Percentiles rank a stretch among this genome's conserved stretches.
These are phyloP conservation scores for Erebia aethiops DNA, from an alignment of 2,888 invertebrate species.

Conservation along the genomic window DNA sequence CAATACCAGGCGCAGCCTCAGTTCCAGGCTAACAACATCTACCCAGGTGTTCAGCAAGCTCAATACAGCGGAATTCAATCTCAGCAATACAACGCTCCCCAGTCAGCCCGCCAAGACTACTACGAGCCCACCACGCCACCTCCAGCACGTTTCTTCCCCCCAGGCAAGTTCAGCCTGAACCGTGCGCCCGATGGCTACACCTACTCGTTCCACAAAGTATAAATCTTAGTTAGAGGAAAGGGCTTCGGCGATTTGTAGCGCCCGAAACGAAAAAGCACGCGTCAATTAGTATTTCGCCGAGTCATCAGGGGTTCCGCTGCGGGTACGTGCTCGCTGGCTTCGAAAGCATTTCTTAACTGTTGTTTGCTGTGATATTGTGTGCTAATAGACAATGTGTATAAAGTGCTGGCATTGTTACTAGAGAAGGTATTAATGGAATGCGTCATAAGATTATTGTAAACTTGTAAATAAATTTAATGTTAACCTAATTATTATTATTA, in stretches of 20 bases:
- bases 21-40: slow-evolving; percentile 73
- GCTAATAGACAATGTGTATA: slow-evolving; percentile 73
- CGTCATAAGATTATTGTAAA: slow-evolving; percentile 49
- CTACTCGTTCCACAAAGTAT: slow-evolving; percentile 90
- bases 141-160: slow-evolving; percentile 90
- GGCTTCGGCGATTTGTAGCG: slow-evolving; percentile 67
- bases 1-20: slow-evolving; percentile 58
- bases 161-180: slow-evolving; percentile 93
- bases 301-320: slow-evolving; percentile 65
- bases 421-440: slow-evolving; percentile 56
- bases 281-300: slow-evolving; percentile 74
- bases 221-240: slow-evolving; percentile 63
- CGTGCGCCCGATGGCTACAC: slow-evolving; percentile 94
- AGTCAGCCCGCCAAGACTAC: slow-evolving; percentile 74
- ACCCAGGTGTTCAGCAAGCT: slow-evolving; percentile 75
- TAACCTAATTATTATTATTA: slow-evolving; percentile 39
- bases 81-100: slow-evolving; percentile 60
- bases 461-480: slow-evolving; percentile 71
- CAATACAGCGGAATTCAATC: slow-evolving; percentile 75
- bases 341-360: slow-evolving; percentile 79
- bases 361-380: slow-evolving; percentile 82
- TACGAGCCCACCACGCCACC: slow-evolving; percentile 85
- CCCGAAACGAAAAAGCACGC: slow-evolving; percentile 67
- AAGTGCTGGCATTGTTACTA: slow-evolving; percentile 66
- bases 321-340: slow-evolving; percentile 58